Base-by-base conservation (phyloP, 1,140 invertebrate species). In the Penaeus indicus region DNA sequence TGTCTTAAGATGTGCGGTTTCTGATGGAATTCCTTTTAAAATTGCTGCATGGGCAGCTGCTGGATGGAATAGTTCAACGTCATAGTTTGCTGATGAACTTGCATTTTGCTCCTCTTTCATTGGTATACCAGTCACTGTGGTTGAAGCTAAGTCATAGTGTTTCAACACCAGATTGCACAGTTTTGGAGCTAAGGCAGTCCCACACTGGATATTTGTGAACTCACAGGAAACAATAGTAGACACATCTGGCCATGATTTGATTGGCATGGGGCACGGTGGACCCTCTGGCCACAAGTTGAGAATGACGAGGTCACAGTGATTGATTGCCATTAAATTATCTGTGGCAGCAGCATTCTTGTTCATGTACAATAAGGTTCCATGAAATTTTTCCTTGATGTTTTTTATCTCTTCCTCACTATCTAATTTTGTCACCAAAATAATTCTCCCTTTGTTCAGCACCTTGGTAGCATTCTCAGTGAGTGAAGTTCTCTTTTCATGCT, bases 31-130 rank as follows among this genome's bases (percentile, higher is more conserved):
- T 38, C 86, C 87, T 32, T 95, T 94, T 69, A 97, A 93, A 54
- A 98, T 95, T 0, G 96, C 95, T 0, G 95, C 94, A 92, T 99
- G 98, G 0, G 97, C 97, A 22, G 95, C 94, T 3, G 95, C 95
- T 0, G 96, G 95, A 93, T 99, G 98, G 90, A 98, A 96, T 72
- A 99, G 96, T 93, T 99, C 98, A 0, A 99, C 98, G 92, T 99
- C 98, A 92, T 99, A 99, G 94, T 99, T 99, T 1, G 98, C 97
- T 79, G 98, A 99, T 0, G 97, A 98, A 93, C 96, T 98, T 1
- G 98, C 97, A 93, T 99, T 99, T 94, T 99, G 98, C 93, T 99
- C 98, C 94, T 99, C 98, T 94, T 99, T 99, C 98, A 99, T 99
- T 8, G 98, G 98, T 92, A 99, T 99, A 54, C 98, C 98, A 42